Evolutionary conservation across 1,140 invertebrate genomes (phyloP).

Genomic region (Oscheius sp.): DNA sequence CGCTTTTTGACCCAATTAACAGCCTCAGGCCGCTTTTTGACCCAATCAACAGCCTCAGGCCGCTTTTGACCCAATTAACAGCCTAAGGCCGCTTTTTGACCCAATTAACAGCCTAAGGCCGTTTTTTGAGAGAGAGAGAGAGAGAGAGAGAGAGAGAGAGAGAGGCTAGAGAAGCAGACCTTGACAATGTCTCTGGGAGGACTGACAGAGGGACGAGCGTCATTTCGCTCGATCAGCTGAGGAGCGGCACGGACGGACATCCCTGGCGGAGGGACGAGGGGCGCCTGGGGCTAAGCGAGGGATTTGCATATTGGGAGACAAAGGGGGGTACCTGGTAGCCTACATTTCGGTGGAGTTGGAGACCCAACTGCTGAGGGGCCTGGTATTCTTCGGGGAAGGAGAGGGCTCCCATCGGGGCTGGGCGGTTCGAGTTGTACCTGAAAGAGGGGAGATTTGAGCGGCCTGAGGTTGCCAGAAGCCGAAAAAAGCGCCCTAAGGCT

Average conservation of each 20-base stretch:
- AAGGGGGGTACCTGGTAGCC: not conserved
- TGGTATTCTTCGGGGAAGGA: slow-evolving; percentile 45
- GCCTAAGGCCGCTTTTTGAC: too few relatives aligned
- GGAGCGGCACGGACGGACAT: slow-evolving; percentile 15
- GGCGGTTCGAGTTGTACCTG: too few relatives aligned
- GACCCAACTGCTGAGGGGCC: slow-evolving; percentile 27
- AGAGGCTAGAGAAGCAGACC: too few relatives aligned
- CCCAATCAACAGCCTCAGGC: too few relatives aligned
- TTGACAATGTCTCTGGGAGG: not conserved
- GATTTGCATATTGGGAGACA: not conserved
- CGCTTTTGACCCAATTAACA: too few relatives aligned
- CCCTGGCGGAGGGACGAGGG: slow-evolving; percentile 11
- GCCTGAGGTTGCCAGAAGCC: too few relatives aligned
- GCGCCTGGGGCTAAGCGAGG: not conserved
- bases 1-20: too few relatives aligned
- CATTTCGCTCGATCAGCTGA: not conserved
- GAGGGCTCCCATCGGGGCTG: slow-evolving; percentile 17
- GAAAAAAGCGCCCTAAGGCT: too few relatives aligned
- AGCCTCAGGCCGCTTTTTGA: too few relatives aligned
- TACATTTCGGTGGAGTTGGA: slow-evolving; percentile 13
- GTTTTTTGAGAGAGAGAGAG: not conserved
- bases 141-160: not conserved
- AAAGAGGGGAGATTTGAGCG: too few relatives aligned
- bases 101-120: too few relatives aligned
- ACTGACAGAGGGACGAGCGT: not conserved